Evolutionary conservation across 1,140 invertebrate species (phyloP).

Genomic region (Sinella curviseta): DNA sequence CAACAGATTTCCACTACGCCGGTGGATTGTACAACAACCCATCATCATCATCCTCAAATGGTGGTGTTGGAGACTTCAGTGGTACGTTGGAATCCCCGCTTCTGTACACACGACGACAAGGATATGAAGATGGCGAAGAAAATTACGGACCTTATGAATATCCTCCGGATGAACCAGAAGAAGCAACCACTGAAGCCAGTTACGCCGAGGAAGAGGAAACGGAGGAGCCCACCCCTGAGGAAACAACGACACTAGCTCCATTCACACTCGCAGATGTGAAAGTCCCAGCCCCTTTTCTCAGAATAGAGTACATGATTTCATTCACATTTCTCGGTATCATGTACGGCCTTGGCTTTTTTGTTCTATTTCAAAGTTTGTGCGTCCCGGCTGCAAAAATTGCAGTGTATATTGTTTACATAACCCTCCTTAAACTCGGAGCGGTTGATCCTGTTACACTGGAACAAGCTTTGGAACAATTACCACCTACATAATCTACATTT

Average conservation of each 20-base stretch:
- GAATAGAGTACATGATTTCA: constrained; percentile 35
- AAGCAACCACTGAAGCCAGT: too few species aligned
- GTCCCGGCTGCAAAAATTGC: constrained; percentile 32
- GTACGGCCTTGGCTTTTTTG: constrained; percentile 37
- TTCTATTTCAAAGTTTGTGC: constrained; percentile 31
- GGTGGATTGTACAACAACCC: too few species aligned
- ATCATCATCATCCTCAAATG: too few species aligned
- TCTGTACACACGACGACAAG: too few species aligned
- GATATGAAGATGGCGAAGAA: too few species aligned
- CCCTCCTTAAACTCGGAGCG: neutral
- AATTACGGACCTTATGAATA: too few species aligned
- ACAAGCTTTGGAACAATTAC: constrained; percentile 33
- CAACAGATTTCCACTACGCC: too few species aligned
- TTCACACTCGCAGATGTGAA: constrained; percentile 24
- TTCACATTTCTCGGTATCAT: constrained; percentile 23
- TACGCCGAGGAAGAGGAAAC: neutral
- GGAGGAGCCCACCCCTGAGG: neutral
- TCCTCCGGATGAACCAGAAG: too few species aligned
- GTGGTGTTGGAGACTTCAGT: too few species aligned
- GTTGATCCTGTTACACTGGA: constrained; percentile 29
- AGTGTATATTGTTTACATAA: neutral
- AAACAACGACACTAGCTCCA: neutral
- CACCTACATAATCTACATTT: constrained; percentile 20
- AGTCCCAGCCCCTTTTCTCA: constrained; percentile 28
- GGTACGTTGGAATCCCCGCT: too few species aligned